Base-by-base conservation (phyloP, 64 coral and sea anemone genomes). In the Trachythela sp. region DNA sequence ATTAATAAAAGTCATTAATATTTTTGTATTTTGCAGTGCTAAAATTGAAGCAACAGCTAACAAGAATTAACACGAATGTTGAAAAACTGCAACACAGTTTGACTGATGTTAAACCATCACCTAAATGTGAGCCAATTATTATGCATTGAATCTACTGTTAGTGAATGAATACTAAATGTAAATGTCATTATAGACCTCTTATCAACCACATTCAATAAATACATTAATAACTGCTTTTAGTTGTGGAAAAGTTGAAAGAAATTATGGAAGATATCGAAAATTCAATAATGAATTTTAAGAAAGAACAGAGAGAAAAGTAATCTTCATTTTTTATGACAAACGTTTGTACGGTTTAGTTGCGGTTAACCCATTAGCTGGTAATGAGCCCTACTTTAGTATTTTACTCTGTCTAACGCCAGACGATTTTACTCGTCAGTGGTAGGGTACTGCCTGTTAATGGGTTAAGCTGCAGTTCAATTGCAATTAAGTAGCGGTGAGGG, bases 211-310 rank as follows among this genome's bases (percentile, higher is more conserved):
- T 45, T 45, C 11, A 11, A 45, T 11, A 45, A 45, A 45, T 45
- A 45, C 42, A 45, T 45, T 45, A 6, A 45, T 22, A 9, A 9
- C 15, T 2, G 18, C 15, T 59, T 24, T 20, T 20, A 94, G 93
- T 97, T 92, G 93, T 97, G 15, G 92, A 97, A 37, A 94, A 97
- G 75, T 77, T 97, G 83, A 97, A 97, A 89, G 93, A 97, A 39
- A 92, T 92, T 9, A 97, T 97, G 95, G 95, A 97, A 51, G 95
- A 97, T 83, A 94, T 97, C 86, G 95, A 97, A 52, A 89, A 87
- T 54, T 92, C 90, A 38, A 92, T 97, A 38, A 97, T 97, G 95
- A 76, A 45, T 24, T 97, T 92, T 30, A 97, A 97, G 89, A 92
- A 94, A 84, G 92, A 94, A 34, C 95, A 97, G 58, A 90, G 93